Conservation (phyloP, 1,140 invertebrate genomes). For the Eupristina koningsbergeri region DNA sequence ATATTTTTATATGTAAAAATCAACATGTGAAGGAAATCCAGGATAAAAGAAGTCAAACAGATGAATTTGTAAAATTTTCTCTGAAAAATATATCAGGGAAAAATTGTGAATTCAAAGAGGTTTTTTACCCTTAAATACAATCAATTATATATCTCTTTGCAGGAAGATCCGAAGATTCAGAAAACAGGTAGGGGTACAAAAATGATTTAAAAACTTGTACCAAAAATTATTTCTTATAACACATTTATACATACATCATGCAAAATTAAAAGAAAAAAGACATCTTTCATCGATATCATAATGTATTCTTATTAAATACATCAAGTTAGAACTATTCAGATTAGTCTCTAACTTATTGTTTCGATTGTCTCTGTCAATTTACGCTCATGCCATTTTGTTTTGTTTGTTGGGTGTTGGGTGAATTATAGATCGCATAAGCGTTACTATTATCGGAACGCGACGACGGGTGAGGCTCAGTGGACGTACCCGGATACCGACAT, state of each 20-base stretch:
- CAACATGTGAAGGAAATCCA: conserved; percentile 33
- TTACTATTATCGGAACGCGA: conserved; percentile 80
- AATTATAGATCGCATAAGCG: conserved; percentile 79
- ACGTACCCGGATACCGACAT: conserved; percentile 78
- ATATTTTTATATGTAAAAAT: conserved; percentile 23
- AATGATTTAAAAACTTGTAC: conserved; percentile 37
- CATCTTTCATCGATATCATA: conserved; percentile 45
- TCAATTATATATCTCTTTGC: conserved; percentile 42
- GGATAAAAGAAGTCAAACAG: conserved; percentile 13
- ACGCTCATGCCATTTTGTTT: conserved; percentile 58
- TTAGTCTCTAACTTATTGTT: conserved; percentile 23
- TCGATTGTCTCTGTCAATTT: conserved; percentile 42
- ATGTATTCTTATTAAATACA: conserved; percentile 50
- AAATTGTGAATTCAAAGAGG: conserved; percentile 22
- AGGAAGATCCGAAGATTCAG: conserved; percentile 31
- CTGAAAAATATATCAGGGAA: conserved; percentile 13
- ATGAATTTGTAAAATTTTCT: conserved; percentile 34
- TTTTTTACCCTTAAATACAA: conserved; percentile 26
- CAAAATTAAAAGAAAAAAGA: conserved; percentile 27
- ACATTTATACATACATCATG: conserved; percentile 14
- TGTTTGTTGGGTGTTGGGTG: conserved; percentile 66
- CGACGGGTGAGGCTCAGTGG: conserved; percentile 78
- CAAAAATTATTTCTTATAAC: conserved; percentile 37
- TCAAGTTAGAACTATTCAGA: neutral
- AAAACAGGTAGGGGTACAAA: conserved; percentile 47